Percentiles rank a stretch among this genome's conserved stretches.
These are phyloP conservation scores for Delia radicum DNA, from an alignment of 1,140 invertebrate genomes.

Conservation along the genomic window DNA sequence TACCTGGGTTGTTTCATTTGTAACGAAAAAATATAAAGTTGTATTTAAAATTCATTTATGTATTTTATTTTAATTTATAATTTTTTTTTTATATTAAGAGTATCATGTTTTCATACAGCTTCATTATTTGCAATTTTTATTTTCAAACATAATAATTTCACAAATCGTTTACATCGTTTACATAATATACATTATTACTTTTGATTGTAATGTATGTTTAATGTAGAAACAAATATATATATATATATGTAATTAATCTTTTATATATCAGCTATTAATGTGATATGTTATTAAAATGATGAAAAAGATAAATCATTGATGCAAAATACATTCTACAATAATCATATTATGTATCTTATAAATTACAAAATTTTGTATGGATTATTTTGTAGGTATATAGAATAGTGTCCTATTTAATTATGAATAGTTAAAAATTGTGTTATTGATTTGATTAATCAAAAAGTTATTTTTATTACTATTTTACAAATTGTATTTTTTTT, in stretches of 20 bases:
- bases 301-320: conserved; percentile 3
- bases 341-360: not conserved
- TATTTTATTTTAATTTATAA: not conserved
- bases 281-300: conserved; percentile 7
- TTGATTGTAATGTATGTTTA: not conserved
- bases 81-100: not conserved
- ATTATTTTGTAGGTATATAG: too few species aligned
- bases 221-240: not conserved
- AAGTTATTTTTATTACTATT: conserved; percentile 7
- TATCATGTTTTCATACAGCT: not conserved
- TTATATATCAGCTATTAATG: conserved; percentile 8
- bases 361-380: not conserved
- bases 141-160: not conserved
- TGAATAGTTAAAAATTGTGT: conserved; percentile 8
- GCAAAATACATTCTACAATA: not conserved
- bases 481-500: not conserved
- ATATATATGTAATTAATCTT: not conserved
- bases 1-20: too few species aligned
- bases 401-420: not conserved
- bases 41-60: not conserved
- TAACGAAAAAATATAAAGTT: not conserved
- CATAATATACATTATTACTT: not conserved
- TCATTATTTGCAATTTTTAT: not conserved
- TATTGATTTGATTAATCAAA: conserved; percentile 14
- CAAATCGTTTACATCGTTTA: not conserved